These are phyloP conservation scores for Varecia variegata DNA, from an alignment of 2,797 vertebrate genomes.

Conservation along the genomic window DNA sequence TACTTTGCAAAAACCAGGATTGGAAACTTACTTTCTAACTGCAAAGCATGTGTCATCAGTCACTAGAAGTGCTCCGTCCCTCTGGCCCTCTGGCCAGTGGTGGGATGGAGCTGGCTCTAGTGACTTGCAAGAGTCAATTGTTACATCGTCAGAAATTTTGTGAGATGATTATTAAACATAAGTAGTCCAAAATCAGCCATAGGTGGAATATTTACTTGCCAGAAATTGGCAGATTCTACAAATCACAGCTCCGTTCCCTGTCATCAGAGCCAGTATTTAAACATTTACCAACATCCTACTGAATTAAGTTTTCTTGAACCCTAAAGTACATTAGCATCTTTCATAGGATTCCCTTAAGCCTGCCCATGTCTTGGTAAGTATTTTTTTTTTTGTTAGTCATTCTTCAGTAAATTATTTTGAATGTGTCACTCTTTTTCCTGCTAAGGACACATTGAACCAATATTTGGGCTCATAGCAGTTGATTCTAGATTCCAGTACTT, in stretches of 20 bases:
- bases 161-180: neutral
- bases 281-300: neutral
- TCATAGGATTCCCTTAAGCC: neutral
- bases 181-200: neutral
- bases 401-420: neutral
- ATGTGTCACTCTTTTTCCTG: neutral
- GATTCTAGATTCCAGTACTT: neutral
- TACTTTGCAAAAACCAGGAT: neutral
- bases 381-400: neutral
- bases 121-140: neutral
- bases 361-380: neutral
- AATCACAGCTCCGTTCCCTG: neutral
- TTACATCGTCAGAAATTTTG: neutral
- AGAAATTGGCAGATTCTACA: neutral
- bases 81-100: neutral
- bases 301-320: neutral
- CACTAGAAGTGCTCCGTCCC: no score
- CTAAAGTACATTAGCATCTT: neutral
- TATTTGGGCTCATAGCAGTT: neutral
- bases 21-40: neutral
- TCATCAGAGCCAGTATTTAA: neutral
- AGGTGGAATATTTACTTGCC: neutral
- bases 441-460: neutral
- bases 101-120: no score
- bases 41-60: neutral